Conservation (phyloP, 2,113 vertebrate genomes). For the Delphinapterus leucas region DNA sequence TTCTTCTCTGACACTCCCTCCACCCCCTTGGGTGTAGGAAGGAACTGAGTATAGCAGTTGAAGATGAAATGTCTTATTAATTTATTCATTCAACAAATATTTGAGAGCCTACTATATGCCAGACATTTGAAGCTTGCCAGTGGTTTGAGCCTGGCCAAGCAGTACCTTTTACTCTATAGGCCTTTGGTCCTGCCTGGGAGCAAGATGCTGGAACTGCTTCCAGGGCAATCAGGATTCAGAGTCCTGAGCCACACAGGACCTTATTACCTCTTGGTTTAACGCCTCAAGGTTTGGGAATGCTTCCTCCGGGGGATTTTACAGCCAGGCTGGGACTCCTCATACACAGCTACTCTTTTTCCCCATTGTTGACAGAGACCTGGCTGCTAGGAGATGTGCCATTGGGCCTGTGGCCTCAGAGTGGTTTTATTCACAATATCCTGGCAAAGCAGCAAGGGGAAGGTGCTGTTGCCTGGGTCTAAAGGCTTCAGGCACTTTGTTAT, state of each 20-base stretch:
- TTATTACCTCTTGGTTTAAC: constrained; percentile 28
- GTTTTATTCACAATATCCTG: constrained; percentile 22
- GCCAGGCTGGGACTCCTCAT: neutral
- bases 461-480: neutral
- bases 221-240: neutral
- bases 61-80: constrained; percentile 43
- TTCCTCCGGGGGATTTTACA: neutral
- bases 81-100: constrained; percentile 43
- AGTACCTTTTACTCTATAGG: neutral
- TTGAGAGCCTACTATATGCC: neutral
- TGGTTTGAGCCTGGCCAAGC: neutral
- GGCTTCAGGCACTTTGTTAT: neutral
- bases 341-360: neutral
- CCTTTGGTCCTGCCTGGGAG: neutral
- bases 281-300: constrained; percentile 10
- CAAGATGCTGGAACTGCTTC: neutral
- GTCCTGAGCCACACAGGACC: neutral
- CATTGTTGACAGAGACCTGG: neutral
- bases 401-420: neutral
- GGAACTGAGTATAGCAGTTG: neutral
- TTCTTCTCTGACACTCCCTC: constrained; percentile 45
- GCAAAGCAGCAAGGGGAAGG: neutral
- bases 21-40: fast-evolving
- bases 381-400: neutral
- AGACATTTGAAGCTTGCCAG: neutral